These are phyloP conservation scores for Pyrrhopygopsis socrates DNA, from an alignment of 2,888 invertebrate species.

Conservation along the genomic window DNA sequence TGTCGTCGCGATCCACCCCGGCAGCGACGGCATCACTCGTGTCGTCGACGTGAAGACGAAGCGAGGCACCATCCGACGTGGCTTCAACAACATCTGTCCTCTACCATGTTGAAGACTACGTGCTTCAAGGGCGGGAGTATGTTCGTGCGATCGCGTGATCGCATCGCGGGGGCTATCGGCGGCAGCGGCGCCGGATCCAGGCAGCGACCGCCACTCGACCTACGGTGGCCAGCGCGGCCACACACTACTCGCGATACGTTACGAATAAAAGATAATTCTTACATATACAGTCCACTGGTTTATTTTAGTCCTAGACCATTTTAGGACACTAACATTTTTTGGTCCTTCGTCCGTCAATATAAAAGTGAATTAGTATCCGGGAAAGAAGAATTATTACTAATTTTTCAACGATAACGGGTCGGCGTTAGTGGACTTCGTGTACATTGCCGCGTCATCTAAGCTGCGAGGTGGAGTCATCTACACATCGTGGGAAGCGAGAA, in stretches of 20 bases:
- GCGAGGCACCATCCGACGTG: slow-evolving; percentile 1
- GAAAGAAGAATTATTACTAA: too few species aligned
- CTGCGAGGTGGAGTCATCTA: neutral
- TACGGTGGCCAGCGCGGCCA: neutral
- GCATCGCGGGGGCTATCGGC: neutral
- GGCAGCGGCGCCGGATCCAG: neutral
- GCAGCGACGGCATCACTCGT: slow-evolving; percentile 11
- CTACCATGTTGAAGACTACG: slow-evolving; percentile 6
- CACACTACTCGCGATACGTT: neutral
- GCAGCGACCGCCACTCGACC: neutral
- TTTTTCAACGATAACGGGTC: neutral
- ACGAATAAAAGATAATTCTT: too few species aligned
- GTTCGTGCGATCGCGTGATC: neutral
- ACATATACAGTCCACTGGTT: too few species aligned
- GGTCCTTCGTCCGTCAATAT: neutral
- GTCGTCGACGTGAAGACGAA: slow-evolving; percentile 7
- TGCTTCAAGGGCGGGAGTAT: slow-evolving; percentile 23
- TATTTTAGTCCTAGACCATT: too few species aligned
- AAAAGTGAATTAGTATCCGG: neutral
- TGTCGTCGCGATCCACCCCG: neutral
- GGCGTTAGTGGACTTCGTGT: slow-evolving; percentile 11
- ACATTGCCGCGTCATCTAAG: slow-evolving; percentile 1
- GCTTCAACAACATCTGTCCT: neutral
- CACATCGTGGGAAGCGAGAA: slow-evolving; percentile 4
- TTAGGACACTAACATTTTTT: neutral